Conservation (phyloP, 30 jellyfish, hydroid and myxozoan genomes). For the Turritopsis dohrnii region DNA sequence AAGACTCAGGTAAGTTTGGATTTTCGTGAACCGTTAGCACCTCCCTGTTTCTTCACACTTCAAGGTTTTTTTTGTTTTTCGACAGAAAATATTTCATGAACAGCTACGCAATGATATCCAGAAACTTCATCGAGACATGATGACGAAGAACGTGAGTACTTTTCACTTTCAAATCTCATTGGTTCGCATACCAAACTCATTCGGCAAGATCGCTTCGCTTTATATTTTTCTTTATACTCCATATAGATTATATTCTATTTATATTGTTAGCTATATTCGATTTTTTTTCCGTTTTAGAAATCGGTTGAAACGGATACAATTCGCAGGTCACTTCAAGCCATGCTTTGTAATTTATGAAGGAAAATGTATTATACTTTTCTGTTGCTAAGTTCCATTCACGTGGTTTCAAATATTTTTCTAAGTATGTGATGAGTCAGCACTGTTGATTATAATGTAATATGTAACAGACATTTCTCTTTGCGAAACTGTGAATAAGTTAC, state of each 20-base stretch:
- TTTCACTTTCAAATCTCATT: too few relatives aligned
- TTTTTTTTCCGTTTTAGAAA: neutral
- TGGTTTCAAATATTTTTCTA: neutral
- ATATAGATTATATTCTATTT: too few relatives aligned
- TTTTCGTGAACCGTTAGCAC: too few relatives aligned
- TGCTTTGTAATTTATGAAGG: neutral
- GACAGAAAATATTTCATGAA: neutral
- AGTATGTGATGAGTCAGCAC: neutral
- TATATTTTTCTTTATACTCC: too few relatives aligned
- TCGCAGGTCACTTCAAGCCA: conserved; percentile 11
- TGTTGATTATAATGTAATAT: neutral
- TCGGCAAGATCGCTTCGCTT: too few relatives aligned
- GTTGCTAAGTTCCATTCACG: neutral
- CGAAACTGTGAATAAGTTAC: too few relatives aligned
- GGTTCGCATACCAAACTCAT: too few relatives aligned
- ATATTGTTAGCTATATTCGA: too few relatives aligned
- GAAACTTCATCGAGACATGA: neutral
- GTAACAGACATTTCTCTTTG: too few relatives aligned
- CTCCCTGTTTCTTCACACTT: neutral
- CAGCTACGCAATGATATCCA: neutral
- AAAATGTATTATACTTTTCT: too few relatives aligned
- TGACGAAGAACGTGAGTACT: neutral
- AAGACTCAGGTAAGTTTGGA: neutral
- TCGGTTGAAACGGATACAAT: conserved; percentile 1
- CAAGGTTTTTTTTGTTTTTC: neutral